Evolutionary conservation across 2,113 vertebrate species (phyloP), one percentile per base, ranked within the genome.

Genomic region (Phyllopteryx taeniolatus): DNA sequence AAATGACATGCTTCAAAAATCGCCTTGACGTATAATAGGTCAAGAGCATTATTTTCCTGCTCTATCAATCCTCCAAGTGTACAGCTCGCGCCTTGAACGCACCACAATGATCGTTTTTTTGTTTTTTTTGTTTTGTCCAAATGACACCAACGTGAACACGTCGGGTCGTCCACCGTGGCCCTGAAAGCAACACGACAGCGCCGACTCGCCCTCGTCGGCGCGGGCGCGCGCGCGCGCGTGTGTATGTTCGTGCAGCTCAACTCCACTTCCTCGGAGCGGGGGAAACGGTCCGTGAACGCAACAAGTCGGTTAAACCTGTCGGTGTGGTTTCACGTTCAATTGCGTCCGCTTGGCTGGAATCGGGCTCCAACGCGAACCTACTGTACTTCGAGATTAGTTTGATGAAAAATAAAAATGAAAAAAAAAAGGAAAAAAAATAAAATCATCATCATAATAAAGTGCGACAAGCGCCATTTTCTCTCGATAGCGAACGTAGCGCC

Each of bases 401-500:
- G 8, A 44, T 22, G 15, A 14, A 3, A 2, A 7, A 10, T n/a
- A n/a, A 10, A 91, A 92, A 68, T n/a, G n/a, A 91, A 91, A 27
- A 27, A 14, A 3, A 2, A 7, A 10, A 27, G 27, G 27, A 27
- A 27, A 27, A 27, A 27, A 27, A 27, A 27, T n/a, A n/a, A 10
- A 91, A 27, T 27, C 27, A 92, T 39, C 3, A 39, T 39, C 4
- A 68, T 91, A 91, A 93, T 89, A 84, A 86, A 92, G 90, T 92
- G 90, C 87, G 81, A 90, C 87, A 86, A 92, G 91, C 93, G 93
- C 93, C 93, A 94, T 94, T 94, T 94, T 93, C 91, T 90, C 89
- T 87, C 87, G 86, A 86, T 90, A 88, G 88, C 93, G 35, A 39
- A 39, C 35, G 89, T 88, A 89, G 88, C 89, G 85, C 90, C 87